Base-by-base conservation (phyloP, 2,113 vertebrate species). In the Lampris megalopsis region DNA sequence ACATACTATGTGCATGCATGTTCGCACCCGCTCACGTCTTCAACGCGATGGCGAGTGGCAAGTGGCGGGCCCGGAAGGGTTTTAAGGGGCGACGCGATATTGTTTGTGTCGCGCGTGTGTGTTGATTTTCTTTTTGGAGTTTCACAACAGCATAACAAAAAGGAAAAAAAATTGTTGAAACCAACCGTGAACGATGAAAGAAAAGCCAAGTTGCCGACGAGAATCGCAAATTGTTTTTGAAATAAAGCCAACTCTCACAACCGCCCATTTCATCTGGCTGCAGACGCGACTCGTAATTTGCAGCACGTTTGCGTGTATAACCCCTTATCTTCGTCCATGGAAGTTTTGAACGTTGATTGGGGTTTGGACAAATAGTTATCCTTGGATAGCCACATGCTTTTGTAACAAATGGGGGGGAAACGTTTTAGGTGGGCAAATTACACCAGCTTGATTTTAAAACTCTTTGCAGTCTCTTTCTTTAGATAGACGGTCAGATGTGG, bases 21-120 rank as follows among this genome's bases (percentile, higher is more conserved):
- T 75, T 65, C 77, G 83, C 86, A 65, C 78, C 80, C 69, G 67
- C 47, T 47, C 42, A 47, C 40, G 2, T 4, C 86, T 72, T 65
- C 64, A 65, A 75, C 71, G 73, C 71, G 36, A 50, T 7, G 72
- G 48, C 40, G 59, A 72, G 80, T 24, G 24, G 24, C 24, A 24
- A 24, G 24, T 24, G 86, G 84, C 65, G 71, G 78, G 88, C 80
- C 79, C 61, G 56, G 49, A 68, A n/a, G 24, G 24, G 47, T 74
- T 76, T 68, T 72, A 68, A 72, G 76, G 9, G 43, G 59, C 79
- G 67, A 67, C 37, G 73, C 62, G 76, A 73, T 76, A 80, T 67
- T 24, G 24, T 24, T 24, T 24, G 24, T 24, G 24, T 24, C 24
- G 24, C 24, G 24, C 24, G 24, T 24, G 24, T 24, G 24, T 24